Base-by-base conservation (phyloP, 2,888 invertebrate genomes). In the Nemotelus nigrinus region DNA sequence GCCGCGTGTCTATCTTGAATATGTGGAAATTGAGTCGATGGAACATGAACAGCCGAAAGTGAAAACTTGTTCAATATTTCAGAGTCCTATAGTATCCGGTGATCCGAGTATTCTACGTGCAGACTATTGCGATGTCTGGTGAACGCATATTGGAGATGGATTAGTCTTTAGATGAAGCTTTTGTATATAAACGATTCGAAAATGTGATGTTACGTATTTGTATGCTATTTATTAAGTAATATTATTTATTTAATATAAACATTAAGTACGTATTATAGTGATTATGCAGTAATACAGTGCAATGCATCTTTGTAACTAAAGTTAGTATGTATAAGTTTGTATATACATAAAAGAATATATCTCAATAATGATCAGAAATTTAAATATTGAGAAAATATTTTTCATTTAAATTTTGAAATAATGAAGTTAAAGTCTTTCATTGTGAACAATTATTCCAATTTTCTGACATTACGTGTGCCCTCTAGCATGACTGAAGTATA, bases 1-100 rank as follows among this genome's bases (percentile, higher is more conserved):
- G 3, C 93, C 96, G 0, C 90, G 92, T 80, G 91, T 95, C 76
- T 93, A 92, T 84, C 87, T 96, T 68, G 92, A 93, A 78, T 91
- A 91, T 80, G 87, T 96, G 58, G 90, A 90, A 67, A 88, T 96
- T 55, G 92, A 94, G 64, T 92, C 92, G 8, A 88, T 95, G 82
- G 95, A 95, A 86, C 90, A 90, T 76, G 89, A 90, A 7, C 82
- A 84, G n/a, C 81, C 81, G 0, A 80, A 83, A 50, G 57, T 87
- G 71, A 92, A 91, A 8, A 90, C 93, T 2, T 94, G 94, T 83
- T 92, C 93, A 0, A 90, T 91, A 82, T 87, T 89, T 78, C 89
- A 90, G 71, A 90, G 90, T 80, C 90, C 93, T 0, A 88, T 94
- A n/a, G 87, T 93, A 5, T 90, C 92, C 3, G 92, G 92, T 77